phyloP scores from a whole-genome alignment of 64 coral and sea anemone species.

The Orbicella faveolata region DNA sequence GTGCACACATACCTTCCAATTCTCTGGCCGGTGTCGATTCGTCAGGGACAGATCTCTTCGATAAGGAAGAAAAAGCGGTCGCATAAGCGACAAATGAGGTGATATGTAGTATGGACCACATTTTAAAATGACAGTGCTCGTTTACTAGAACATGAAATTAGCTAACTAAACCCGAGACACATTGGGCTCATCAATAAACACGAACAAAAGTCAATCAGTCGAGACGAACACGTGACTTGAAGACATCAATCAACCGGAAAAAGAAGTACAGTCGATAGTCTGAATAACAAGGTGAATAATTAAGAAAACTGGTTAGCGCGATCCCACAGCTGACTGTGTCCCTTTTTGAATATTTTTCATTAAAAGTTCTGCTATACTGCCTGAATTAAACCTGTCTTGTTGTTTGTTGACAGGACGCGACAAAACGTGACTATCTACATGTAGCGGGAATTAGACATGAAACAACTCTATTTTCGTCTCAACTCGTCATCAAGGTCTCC shows the following conservation, averaged over 20 bases:
- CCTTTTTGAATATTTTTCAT: too few species aligned
- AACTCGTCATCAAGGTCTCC: too few species aligned
- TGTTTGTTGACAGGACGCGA: too few species aligned
- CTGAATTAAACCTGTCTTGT: too few species aligned
- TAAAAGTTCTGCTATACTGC: too few species aligned
- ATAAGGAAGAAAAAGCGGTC: not conserved
- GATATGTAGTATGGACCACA: not conserved
- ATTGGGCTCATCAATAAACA: not conserved
- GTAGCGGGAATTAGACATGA: too few species aligned
- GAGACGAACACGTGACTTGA: not conserved
- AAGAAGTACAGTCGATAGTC: too few species aligned
- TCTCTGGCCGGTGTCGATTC: not conserved
- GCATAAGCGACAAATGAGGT: not conserved
- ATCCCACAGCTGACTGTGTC: too few species aligned
- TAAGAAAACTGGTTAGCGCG: too few species aligned
- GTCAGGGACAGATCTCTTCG: not conserved
- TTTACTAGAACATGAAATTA: not conserved
- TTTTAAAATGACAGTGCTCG: not conserved
- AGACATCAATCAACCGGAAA: not conserved
- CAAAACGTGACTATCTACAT: too few species aligned
- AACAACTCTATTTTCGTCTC: too few species aligned
- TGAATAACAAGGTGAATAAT: too few species aligned
- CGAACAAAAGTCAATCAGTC: not conserved
- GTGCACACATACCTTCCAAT: constrained; percentile 6
- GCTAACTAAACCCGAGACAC: not conserved